Evolutionary conservation across 2,113 vertebrate genomes (phyloP).

Genomic region (Lagopus leucura): DNA sequence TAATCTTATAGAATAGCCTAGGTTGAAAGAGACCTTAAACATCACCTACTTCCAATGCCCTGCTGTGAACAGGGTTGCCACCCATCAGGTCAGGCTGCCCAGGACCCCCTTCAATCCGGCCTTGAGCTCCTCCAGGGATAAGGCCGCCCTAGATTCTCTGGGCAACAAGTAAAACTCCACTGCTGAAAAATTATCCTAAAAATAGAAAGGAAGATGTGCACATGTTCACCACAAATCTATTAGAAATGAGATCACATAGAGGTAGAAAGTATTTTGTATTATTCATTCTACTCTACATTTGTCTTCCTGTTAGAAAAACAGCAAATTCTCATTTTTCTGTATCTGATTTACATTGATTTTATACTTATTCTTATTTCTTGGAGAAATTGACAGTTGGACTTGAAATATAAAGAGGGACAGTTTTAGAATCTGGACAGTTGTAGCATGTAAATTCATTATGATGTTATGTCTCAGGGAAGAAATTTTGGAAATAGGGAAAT

Average conservation of each 20-base stretch:
- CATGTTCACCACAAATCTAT: not conserved
- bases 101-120: not conserved
- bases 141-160: not conserved
- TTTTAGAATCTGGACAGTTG: not conserved
- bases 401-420: not conserved
- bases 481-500: not conserved
- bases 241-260: not conserved
- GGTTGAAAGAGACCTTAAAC: not conserved
- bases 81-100: not conserved
- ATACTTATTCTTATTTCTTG: not conserved
- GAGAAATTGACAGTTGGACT: not conserved
- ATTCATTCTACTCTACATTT: not conserved
- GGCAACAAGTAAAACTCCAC: not conserved
- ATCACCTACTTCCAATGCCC: not conserved
- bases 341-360: not conserved
- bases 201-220: not conserved
- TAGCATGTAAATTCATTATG: not conserved
- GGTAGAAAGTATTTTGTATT: not conserved
- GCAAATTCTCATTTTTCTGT: not conserved
- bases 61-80: not conserved
- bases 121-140: not conserved
- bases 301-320: not conserved
- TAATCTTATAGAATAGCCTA: not conserved
- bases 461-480: not conserved
- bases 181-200: not conserved